phyloP scores from a whole-genome alignment of 2,888 invertebrate genomes.

The Xestia xanthographa region DNA sequence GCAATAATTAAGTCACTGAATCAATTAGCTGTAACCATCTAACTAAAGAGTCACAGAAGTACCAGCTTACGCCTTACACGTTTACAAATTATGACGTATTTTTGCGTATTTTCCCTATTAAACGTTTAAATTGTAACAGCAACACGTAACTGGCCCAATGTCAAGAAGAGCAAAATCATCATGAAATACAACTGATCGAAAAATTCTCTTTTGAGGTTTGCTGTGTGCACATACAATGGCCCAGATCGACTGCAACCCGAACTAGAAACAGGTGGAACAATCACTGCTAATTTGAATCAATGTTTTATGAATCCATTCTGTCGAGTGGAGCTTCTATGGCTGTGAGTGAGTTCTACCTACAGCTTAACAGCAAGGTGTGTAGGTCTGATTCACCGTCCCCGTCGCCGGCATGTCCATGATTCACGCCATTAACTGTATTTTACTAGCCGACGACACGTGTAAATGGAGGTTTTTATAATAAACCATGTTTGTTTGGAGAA shows the following conservation, averaged over 20 bases:
- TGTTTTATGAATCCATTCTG: not conserved
- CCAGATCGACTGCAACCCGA: not conserved
- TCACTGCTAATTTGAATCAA: not conserved
- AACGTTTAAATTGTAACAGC: not conserved
- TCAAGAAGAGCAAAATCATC: not conserved
- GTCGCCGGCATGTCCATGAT: conserved; percentile 55
- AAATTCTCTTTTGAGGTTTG: not conserved
- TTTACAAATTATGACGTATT: not conserved
- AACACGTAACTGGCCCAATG: not conserved
- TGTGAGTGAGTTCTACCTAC: not conserved
- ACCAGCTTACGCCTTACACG: not conserved
- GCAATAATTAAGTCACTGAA: conserved; percentile 51
- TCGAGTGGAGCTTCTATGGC: conserved; percentile 15
- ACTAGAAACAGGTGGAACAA: not conserved
- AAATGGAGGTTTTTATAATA: conserved; percentile 45
- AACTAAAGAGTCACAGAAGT: conserved; percentile 22
- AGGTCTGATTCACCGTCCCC: conserved; percentile 60
- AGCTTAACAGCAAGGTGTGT: conserved; percentile 36
- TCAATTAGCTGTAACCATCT: conserved; percentile 17
- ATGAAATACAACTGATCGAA: not conserved
- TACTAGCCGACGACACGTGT: conserved; percentile 60
- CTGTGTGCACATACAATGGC: not conserved
- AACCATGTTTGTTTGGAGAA: conserved; percentile 33
- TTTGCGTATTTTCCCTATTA: not conserved
- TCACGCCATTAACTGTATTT: conserved; percentile 64